A percentile compares a stretch with the other conserved stretches of the same genome.
Conservation (phyloP, 2,113 vertebrate species). For the Thryonomys swinderianus region DNA sequence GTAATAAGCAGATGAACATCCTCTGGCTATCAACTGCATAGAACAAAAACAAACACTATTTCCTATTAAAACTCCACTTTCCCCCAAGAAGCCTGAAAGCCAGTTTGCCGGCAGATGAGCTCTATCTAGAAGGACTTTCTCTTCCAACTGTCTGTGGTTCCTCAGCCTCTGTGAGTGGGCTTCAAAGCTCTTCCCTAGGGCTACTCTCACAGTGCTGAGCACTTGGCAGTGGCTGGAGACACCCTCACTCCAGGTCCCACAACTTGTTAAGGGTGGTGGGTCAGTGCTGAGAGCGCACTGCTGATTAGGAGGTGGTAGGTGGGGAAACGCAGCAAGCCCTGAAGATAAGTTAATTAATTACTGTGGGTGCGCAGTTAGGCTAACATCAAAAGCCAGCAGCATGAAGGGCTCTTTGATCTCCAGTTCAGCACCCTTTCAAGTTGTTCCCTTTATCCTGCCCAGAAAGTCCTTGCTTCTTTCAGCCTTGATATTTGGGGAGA, state of each 20-base stretch:
- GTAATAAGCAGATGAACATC: not conserved
- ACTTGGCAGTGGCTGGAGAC: not conserved
- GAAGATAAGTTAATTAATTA: slow-evolving; percentile 74
- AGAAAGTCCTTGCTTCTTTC: slow-evolving; percentile 62
- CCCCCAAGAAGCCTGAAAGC: not conserved
- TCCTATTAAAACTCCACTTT: slow-evolving; percentile 15
- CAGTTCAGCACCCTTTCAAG: slow-evolving; percentile 66
- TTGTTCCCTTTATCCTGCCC: slow-evolving; percentile 59
- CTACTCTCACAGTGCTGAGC: not conserved
- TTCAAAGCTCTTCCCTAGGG: slow-evolving; percentile 64
- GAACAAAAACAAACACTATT: slow-evolving; percentile 17
- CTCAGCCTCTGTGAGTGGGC: not conserved
- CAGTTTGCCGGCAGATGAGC: not conserved
- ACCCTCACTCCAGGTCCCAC: not conserved
- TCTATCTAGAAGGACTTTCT: not conserved
- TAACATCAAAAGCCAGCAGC: slow-evolving; percentile 69
- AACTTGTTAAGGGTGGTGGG: slow-evolving; percentile 39
- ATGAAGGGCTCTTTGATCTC: slow-evolving; percentile 73
- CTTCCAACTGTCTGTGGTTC: slow-evolving; percentile 51
- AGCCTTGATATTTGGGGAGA: slow-evolving; percentile 56
- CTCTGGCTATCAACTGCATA: not conserved
- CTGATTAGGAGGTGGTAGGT: slow-evolving; percentile 39
- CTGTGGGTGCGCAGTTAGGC: not conserved
- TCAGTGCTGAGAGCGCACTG: not conserved
- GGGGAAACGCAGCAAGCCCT: slow-evolving; percentile 8